These are phyloP conservation scores for Diarsia mendica DNA, from an alignment of 2,888 invertebrate genomes.

Conservation along the genomic window DNA sequence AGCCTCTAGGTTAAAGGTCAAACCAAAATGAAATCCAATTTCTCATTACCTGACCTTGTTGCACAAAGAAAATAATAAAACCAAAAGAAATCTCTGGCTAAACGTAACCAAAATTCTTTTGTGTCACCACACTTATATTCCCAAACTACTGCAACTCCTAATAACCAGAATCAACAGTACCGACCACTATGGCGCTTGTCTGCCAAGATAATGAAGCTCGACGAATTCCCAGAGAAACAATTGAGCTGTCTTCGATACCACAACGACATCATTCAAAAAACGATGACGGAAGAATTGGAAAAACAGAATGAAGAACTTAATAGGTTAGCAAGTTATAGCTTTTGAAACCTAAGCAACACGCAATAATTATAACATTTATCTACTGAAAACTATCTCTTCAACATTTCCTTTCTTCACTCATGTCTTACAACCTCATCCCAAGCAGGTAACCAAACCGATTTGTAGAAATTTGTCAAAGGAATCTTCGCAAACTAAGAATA, in stretches of 20 bases:
- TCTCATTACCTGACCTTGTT: background rate
- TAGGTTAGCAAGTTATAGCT: background rate
- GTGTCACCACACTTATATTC: too few relatives aligned
- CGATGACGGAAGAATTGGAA: too few relatives aligned
- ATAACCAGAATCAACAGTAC: too few relatives aligned
- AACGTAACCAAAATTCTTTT: too few relatives aligned
- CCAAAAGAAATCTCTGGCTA: background rate
- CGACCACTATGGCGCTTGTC: too few relatives aligned
- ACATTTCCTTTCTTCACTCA: conserved; percentile 7
- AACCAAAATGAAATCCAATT: background rate
- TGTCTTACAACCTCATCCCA: conserved; percentile 23
- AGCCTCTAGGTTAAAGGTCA: background rate
- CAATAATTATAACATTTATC: background rate
- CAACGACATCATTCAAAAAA: too few relatives aligned
- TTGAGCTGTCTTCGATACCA: too few relatives aligned
- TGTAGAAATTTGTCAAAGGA: conserved; percentile 62
- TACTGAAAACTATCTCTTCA: background rate
- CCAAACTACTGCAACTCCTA: too few relatives aligned
- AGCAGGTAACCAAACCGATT: conserved; percentile 57
- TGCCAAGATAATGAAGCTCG: too few relatives aligned
- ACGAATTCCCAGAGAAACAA: too few relatives aligned
- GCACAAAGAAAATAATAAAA: background rate
- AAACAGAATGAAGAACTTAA: background rate
- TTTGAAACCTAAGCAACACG: background rate
- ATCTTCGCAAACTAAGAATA: conserved; percentile 56